These are phyloP conservation scores for Torymus tubicola DNA, from an alignment of 2,888 invertebrate genomes.

Conservation along the genomic window DNA sequence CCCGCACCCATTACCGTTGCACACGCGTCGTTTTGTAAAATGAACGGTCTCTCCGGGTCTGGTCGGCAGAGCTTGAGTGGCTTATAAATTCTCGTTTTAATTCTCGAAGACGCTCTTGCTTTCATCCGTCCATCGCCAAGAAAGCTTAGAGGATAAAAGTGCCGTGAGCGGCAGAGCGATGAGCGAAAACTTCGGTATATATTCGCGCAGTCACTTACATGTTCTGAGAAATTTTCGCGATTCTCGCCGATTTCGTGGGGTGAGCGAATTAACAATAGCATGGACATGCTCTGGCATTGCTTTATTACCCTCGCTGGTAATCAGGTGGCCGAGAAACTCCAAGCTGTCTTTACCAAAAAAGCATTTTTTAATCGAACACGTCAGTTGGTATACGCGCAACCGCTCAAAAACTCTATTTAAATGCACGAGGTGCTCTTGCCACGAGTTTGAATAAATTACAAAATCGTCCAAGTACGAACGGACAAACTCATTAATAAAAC, in stretches of 20 bases:
- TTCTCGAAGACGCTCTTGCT: neutral
- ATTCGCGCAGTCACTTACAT: constrained; percentile 42
- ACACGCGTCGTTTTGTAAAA: too few relatives aligned
- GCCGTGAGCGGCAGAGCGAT: neutral
- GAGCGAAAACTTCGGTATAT: constrained; percentile 7
- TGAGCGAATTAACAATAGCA: neutral
- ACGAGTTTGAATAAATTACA: neutral
- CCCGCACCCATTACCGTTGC: too few relatives aligned
- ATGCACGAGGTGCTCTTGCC: too few relatives aligned
- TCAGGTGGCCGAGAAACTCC: constrained; percentile 3
- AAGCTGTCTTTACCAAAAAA: neutral
- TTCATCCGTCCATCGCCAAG: neutral
- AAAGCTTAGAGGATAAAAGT: neutral
- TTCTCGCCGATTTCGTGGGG: neutral
- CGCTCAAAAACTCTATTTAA: neutral
- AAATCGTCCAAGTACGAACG: neutral
- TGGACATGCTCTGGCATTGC: neutral
- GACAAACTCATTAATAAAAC: neutral
- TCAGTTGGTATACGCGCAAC: constrained; percentile 21
- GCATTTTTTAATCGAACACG: constrained; percentile 15
- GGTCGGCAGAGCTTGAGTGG: neutral
- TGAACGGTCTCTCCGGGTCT: too few relatives aligned
- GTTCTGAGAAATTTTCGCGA: constrained; percentile 21
- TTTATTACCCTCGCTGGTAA: neutral
- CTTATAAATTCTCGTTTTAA: neutral